phyloP scores from a whole-genome alignment of 2,113 vertebrate species.

The Dipodomys stephensi region DNA sequence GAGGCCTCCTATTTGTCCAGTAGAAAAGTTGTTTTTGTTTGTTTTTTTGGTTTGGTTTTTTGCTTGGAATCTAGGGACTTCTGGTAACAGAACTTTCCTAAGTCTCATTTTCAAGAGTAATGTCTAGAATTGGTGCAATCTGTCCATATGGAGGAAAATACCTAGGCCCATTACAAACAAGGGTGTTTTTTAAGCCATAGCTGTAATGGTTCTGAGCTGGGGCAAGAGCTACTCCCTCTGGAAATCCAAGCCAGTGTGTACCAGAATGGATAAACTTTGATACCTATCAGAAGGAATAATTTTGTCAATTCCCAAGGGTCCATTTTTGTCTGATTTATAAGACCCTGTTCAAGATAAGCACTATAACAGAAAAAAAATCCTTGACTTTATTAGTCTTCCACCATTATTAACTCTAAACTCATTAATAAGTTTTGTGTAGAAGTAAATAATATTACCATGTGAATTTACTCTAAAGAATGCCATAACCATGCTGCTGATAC shows the following conservation, averaged over 20 bases:
- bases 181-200: neutral
- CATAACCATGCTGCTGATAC: neutral
- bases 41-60: neutral
- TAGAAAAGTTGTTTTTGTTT: neutral
- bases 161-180: neutral
- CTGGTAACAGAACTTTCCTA: conserved; percentile 19
- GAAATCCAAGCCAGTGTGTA: neutral
- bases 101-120: neutral
- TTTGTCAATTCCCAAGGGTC: conserved; percentile 52
- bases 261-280: neutral
- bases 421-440: neutral
- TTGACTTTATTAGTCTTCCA: conserved; percentile 8
- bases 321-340: conserved; percentile 51
- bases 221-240: neutral
- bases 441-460: neutral
- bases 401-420: conserved; percentile 4
- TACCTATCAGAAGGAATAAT: neutral
- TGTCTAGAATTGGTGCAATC: neutral
- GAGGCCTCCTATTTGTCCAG: neutral
- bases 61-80: neutral
- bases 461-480: neutral
- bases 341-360: conserved; percentile 32
- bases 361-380: conserved; percentile 16
- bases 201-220: neutral
- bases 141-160: neutral